Base-by-base conservation (phyloP, 2,797 vertebrate species). In the Parauchenoglanis punctatus region DNA sequence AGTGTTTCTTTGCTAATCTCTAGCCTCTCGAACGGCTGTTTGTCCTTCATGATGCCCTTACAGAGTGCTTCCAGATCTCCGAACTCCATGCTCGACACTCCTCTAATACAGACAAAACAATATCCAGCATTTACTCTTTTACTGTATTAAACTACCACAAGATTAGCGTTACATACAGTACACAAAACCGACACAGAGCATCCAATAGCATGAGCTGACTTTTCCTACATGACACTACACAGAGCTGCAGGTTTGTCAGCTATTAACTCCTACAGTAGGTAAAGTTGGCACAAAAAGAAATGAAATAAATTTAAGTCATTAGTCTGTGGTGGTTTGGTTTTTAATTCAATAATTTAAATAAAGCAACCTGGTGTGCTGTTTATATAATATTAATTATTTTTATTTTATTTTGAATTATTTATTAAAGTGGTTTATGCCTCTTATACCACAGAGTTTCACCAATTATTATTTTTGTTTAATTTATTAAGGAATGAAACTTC, bases 1-100 rank as follows among this genome's bases (percentile, higher is more conserved):
- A 99, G 95, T 0, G 96, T 95, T 67, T 98, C 96, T 92, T 98
- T 99, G 91, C 95, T 97, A 92, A 98, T 92, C 93, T 99, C 98
- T 68, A 99, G 92, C 49, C 98, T 97, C 93, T 99, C 98, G 90
- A 99, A 99, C 0, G 96, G 94, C 84, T 99, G 98, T 52, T 98
- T 97, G 83, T 99, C 97, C 92, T 97, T 97, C 88, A 99, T 95
- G 87, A 98, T 97, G 13, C 86, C 56, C 94, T 96, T 96, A 88
- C 98, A 99, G 83, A 93, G 86, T 23, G 90, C 87, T 94, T 99
- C 98, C 92, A 99, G 91, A 7, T 95, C 90, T 0, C 95, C 94
- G 85, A 99, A 97, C 91, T 99, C 97, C 5, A 92, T 90, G 91
- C 97, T 98, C 80, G 98, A 99, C 23, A 99, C 96, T 0, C 93